These are phyloP conservation scores for Allygus modestus DNA, from an alignment of 2,888 invertebrate genomes.

Conservation along the genomic window DNA sequence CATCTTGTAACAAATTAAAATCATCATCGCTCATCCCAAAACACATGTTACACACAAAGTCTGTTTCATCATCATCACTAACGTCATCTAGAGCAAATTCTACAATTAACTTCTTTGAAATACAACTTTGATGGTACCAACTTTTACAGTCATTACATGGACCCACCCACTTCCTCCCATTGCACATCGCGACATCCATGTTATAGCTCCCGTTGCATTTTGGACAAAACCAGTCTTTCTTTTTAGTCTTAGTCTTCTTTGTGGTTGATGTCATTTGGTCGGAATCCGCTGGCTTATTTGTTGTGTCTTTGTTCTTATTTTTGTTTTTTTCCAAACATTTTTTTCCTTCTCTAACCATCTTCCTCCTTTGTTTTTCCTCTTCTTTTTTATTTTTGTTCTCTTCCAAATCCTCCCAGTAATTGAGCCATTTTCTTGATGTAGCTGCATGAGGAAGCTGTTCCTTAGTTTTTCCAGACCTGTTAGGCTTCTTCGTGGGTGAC, in stretches of 20 bases:
- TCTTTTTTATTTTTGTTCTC: neutral
- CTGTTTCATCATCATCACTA: constrained; percentile 15
- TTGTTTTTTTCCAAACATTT: neutral
- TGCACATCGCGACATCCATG: constrained; percentile 38
- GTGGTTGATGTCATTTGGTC: constrained; percentile 10
- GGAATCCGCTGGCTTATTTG: too few species aligned
- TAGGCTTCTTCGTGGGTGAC: constrained; percentile 42
- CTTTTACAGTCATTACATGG: constrained; percentile 37
- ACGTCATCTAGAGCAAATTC: constrained; percentile 36
- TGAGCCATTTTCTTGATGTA: constrained; percentile 43
- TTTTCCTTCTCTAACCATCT: constrained; percentile 15
- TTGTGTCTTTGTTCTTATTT: too few species aligned
- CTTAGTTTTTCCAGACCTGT: constrained; percentile 49
- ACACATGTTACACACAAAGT: constrained; percentile 39
- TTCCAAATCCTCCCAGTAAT: constrained; percentile 29
- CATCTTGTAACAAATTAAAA: neutral
- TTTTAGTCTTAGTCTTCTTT: neutral
- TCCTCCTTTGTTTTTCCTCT: neutral
- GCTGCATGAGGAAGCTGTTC: constrained; percentile 53
- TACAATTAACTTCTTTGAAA: constrained; percentile 12
- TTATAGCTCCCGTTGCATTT: constrained; percentile 31
- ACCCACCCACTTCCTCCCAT: constrained; percentile 37
- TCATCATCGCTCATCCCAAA: constrained; percentile 33
- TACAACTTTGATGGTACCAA: constrained; percentile 33
- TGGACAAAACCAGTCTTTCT: constrained; percentile 37